These are phyloP conservation scores for Tipula confusa DNA, from an alignment of 2,888 invertebrate species.

Conservation along the genomic window DNA sequence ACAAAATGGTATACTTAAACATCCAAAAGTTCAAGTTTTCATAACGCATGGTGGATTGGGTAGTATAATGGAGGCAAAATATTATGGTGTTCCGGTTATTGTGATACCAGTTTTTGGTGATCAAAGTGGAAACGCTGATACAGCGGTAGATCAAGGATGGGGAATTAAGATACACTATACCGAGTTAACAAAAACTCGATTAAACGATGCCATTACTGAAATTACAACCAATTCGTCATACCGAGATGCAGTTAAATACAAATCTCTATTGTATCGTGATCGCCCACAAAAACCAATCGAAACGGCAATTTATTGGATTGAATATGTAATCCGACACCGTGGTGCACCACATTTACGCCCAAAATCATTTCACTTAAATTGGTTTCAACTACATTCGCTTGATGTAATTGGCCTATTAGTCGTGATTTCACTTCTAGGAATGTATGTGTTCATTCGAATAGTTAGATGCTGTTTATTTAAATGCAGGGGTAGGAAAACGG, in stretches of 20 bases:
- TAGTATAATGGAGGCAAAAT: neutral
- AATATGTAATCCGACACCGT: neutral
- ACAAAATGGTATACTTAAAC: neutral
- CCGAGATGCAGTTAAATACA: neutral
- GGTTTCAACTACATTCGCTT: neutral
- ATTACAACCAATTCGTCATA: neutral
- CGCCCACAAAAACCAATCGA: neutral
- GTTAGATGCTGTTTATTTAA: neutral
- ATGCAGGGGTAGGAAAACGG: too few species aligned
- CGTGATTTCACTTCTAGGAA: neutral
- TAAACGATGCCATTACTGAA: neutral
- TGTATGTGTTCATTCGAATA: neutral
- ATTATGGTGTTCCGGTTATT: neutral
- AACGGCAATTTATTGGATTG: neutral
- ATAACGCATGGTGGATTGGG: constrained; percentile 4
- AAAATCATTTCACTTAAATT: neutral
- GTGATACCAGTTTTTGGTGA: neutral
- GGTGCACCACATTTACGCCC: neutral
- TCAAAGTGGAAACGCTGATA: constrained; percentile 3
- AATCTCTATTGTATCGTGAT: neutral
- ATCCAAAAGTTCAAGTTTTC: neutral
- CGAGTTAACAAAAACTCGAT: neutral
- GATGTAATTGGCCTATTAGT: neutral
- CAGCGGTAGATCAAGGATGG: neutral
- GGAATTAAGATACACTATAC: neutral